Conservation (phyloP, 1,140 invertebrate species). For the Drosophila lini region DNA sequence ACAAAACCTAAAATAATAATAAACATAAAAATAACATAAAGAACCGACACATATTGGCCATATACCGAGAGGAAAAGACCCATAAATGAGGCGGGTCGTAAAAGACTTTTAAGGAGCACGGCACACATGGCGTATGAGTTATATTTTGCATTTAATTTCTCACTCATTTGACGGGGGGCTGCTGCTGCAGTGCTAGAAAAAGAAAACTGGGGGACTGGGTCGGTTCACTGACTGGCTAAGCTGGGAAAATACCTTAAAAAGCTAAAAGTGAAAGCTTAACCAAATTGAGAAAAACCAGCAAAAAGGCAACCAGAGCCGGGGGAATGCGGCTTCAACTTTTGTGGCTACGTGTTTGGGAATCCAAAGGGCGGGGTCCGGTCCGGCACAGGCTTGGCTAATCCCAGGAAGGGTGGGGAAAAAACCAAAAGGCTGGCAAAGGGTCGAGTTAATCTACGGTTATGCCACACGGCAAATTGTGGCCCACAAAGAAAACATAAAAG, state of each 20-base stretch:
- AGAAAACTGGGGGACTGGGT: neutral
- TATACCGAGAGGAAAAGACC: constrained; percentile 9
- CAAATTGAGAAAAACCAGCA: constrained; percentile 35
- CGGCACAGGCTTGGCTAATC: constrained; percentile 37
- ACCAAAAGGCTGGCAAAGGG: constrained; percentile 55
- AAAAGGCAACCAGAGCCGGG: neutral
- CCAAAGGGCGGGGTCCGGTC: neutral
- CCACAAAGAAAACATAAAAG: neutral
- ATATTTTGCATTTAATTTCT: constrained; percentile 47
- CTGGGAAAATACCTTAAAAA: constrained; percentile 51
- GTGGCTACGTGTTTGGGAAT: constrained; percentile 40
- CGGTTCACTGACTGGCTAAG: constrained; percentile 35
- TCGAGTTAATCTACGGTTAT: constrained; percentile 66
- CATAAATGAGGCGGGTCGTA: constrained; percentile 31
- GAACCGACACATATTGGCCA: constrained; percentile 27
- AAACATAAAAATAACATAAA: constrained; percentile 48
- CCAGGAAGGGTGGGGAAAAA: constrained; percentile 3
- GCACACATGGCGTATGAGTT: constrained; percentile 48
- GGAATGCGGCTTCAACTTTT: constrained; percentile 38
- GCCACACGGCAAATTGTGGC: constrained; percentile 40
- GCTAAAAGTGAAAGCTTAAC: constrained; percentile 56
- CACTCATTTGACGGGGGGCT: constrained; percentile 11
- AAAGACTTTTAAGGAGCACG: constrained; percentile 21
- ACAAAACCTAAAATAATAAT: constrained; percentile 50
- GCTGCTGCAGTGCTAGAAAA: neutral